Percentiles rank a stretch among this genome's conserved stretches.
Conservation (phyloP, 2,113 vertebrate species). For the Python bivittatus region DNA sequence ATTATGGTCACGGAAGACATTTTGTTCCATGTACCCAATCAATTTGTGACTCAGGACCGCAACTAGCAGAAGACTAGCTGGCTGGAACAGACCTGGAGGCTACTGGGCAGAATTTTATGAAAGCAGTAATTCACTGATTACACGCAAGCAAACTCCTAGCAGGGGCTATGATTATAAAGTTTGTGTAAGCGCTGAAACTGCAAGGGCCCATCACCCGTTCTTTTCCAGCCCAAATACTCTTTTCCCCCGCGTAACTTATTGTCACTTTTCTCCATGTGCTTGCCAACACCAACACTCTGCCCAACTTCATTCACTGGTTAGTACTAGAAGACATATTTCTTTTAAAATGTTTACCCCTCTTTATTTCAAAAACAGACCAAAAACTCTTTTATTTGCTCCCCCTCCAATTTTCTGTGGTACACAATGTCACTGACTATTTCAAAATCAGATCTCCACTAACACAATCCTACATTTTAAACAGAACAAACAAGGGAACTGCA, state of each 20-base stretch:
- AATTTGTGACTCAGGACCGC: not conserved
- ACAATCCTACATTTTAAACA: not conserved
- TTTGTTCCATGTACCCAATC: not conserved
- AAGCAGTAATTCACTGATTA: constrained; percentile 22
- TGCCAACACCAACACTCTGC: not conserved
- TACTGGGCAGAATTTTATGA: not conserved
- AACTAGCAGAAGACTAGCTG: not conserved
- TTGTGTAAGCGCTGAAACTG: not conserved
- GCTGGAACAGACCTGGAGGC: constrained; percentile 1
- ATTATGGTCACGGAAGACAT: not conserved
- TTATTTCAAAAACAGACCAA: not conserved
- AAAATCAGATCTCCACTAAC: not conserved
- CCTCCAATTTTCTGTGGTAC: no score
- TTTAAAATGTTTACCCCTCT: not conserved
- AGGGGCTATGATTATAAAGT: not conserved
- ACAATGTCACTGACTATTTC: not conserved
- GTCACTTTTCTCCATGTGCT: not conserved
- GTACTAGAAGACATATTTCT: not conserved
- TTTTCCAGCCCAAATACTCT: not conserved
- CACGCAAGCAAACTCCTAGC: not conserved
- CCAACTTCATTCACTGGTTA: not conserved
- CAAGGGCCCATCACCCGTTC: not conserved
- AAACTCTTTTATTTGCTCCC: not conserved
- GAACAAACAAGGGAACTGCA: not conserved
- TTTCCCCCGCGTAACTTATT: no score